Evolutionary conservation across 2,113 vertebrate species (phyloP).

Genomic region (Anolis sagrei): DNA sequence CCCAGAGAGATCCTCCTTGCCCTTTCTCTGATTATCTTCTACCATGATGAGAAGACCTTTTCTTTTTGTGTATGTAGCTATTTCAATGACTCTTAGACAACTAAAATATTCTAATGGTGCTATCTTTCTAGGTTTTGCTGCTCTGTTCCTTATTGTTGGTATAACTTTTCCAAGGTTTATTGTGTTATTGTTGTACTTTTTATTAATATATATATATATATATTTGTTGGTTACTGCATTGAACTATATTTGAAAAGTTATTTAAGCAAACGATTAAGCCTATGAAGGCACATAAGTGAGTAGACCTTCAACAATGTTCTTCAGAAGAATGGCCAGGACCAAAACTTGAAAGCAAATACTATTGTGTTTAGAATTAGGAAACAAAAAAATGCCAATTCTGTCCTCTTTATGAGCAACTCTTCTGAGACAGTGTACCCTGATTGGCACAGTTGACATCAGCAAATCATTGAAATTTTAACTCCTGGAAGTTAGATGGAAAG

Average conservation of each 20-base stretch:
- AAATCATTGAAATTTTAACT: constrained; percentile 53
- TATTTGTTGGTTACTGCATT: not conserved
- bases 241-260: not conserved
- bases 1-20: not conserved
- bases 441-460: constrained; percentile 46
- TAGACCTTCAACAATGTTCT: not conserved
- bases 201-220: too few species aligned
- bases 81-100: not conserved
- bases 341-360: not conserved
- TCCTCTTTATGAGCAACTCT: not conserved
- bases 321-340: not conserved
- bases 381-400: not conserved
- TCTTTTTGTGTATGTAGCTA: not conserved
- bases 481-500: constrained; percentile 63
- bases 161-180: not conserved
- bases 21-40: not conserved
- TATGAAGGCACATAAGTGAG: not conserved
- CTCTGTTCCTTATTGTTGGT: not conserved
- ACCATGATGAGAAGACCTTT: too few species aligned
- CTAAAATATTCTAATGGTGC: not conserved
- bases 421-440: constrained; percentile 15
- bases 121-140: not conserved
- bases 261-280: not conserved
- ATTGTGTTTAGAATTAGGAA: not conserved
- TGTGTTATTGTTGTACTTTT: not conserved